Base-by-base conservation (phyloP, 2,888 invertebrate genomes). In the Chorisops tibialis region DNA sequence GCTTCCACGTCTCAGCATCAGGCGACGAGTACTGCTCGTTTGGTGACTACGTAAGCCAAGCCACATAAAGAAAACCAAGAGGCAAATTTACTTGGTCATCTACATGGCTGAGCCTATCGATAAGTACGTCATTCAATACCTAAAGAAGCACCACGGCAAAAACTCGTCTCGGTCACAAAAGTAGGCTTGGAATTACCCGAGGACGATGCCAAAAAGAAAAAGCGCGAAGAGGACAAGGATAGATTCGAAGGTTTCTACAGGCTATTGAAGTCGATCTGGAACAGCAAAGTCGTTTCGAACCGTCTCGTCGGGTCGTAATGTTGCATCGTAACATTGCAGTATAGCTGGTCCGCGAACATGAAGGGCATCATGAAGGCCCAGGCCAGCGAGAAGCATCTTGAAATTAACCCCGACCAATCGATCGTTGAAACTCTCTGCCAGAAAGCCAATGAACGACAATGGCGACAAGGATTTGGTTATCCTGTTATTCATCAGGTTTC, bases 281-380 rank as follows among this genome's bases (percentile, higher is more conserved):
- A 98, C 82, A 96, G 87, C 83, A 97, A 96, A 81, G 96, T 99
- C 7, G 98, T 99, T 0, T 96, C 96, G 0, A 98, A 97, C 82
- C 87, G 98, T 73, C 81, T 99, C 68, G 97, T 98, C 0, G 91
- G 94, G 70, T 98, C 97, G 0, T 98, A 98, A 0, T 99, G 98
- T 83, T 99, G 98, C 79, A 98, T 99, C 72, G 98, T 99, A 59
- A 99, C 98, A 0, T 93, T 95, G 0, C 97, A 98, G 77, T 99
- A 95, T 73, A 98, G 98, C 51, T 99, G 98, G 99, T 94, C 97
- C 0, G 98, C 98, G 1, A 99, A 99, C 81, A 99, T 99, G 98
- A 99, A 99, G 78, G 88, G 99, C 65, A 99, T 99, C 80, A 99
- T 99, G 98, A 99, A 99, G 80, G 98, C 98, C 0, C 98, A 99